Conservation (phyloP, 2,797 vertebrate genomes). For the Enteromius mattozi region DNA sequence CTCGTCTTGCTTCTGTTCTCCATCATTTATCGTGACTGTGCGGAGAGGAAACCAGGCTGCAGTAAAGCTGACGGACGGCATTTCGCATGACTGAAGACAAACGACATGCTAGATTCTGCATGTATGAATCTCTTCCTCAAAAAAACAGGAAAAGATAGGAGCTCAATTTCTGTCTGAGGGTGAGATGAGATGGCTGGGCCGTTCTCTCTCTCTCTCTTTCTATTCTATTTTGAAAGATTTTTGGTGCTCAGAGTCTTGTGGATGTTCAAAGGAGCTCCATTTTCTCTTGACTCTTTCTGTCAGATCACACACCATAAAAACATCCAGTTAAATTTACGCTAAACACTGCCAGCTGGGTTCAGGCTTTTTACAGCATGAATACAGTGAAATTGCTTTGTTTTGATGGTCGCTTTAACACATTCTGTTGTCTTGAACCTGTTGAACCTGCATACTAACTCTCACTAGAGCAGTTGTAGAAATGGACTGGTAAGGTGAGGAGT, state of each 20-base stretch:
- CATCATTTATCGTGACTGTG: conserved; percentile 73
- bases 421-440: background rate
- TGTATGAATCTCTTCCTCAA: conserved; percentile 38
- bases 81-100: conserved; percentile 68
- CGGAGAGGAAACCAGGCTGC: conserved; percentile 73
- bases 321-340: background rate
- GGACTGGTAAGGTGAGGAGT: background rate
- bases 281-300: background rate
- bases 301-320: conserved; percentile 7
- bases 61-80: conserved; percentile 80
- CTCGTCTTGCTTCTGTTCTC: conserved; percentile 63
- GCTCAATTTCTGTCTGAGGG: conserved; percentile 25
- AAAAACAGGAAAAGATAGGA: background rate
- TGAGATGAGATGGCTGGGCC: background rate
- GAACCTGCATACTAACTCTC: background rate
- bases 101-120: conserved; percentile 26
- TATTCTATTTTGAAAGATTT: conserved; percentile 8
- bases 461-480: background rate
- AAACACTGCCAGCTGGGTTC: background rate
- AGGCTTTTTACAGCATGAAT: background rate
- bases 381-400: background rate
- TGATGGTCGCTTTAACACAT: background rate
- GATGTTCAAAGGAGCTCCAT: background rate
- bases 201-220: background rate
- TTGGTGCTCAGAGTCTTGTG: conserved; percentile 15